Base-by-base conservation (phyloP, 2,797 vertebrate genomes). In the Phyllotis vaccarum region DNA sequence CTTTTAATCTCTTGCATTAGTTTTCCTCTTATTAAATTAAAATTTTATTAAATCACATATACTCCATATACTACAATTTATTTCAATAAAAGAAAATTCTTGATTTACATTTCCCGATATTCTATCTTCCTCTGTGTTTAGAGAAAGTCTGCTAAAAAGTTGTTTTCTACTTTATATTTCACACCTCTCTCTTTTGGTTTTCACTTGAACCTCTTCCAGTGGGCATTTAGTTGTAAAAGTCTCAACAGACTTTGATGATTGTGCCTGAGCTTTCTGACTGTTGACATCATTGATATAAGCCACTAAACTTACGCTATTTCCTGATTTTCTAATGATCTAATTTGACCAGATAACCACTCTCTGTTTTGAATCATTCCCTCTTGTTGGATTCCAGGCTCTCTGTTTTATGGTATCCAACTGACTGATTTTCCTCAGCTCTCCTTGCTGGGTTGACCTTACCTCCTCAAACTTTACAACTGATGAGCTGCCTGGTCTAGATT, bases 181-280 rank as follows among this genome's bases (percentile, higher is more conserved):
- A 89, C 68, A 91, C 91, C 66, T 29, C 14, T 93, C 34, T 76
- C 52, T 89, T 87, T 3, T 19, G 22, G 62, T 68, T 95, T 74
- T 94, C n/a, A 46, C 72, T 89, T 86, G 29, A 95, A 40, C 2
- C 6, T 31, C 88, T 79, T 88, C 49, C 64, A 86, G 82, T 31
- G 66, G 31, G 1, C 29, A 91, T 95, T 92, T 62, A 16, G 40
- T 80, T 27, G 19, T 66, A 64, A 82, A 14, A 79, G 0, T 93
- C 17, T 46, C 43, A 91, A 34, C 46, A 82, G 90, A 82, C 6
- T 70, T 13, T 37, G 37, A 3, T 64, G 60, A 34, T 49, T 66
- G 6, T 46, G 29, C 16, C 22, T 54, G 21, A 54, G 46, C 49
- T 17, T 70, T 66, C 8, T 54, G 46, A 54, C 12, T 27, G 14